Conservation (phyloP, 2,113 vertebrate species). For the Abramis brama region DNA sequence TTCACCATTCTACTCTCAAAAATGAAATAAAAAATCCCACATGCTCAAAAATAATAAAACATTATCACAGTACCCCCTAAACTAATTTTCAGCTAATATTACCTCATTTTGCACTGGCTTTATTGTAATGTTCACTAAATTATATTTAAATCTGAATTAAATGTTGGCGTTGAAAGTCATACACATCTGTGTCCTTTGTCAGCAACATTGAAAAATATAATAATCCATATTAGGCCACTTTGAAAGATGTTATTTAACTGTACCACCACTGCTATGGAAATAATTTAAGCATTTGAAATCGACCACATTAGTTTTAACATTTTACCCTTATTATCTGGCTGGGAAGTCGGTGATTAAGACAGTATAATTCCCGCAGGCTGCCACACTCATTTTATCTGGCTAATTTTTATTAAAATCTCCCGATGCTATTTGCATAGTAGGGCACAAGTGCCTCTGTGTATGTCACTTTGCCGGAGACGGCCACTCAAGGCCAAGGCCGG, state of each 20-base stretch:
- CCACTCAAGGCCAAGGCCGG: conserved; percentile 17
- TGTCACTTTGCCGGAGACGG: not conserved
- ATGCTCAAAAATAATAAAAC: not conserved
- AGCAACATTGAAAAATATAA: not conserved
- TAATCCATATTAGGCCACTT: conserved; percentile 47
- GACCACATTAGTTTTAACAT: conserved; percentile 70
- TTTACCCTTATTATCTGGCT: conserved; percentile 66
- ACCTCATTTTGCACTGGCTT: not conserved
- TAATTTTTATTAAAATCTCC: conserved; percentile 7
- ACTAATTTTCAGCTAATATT: not conserved
- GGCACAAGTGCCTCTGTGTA: conserved; percentile 8
- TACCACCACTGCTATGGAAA: conserved; percentile 64
- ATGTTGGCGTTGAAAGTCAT: not conserved
- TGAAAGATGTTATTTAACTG: conserved; percentile 56
- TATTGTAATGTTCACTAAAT: not conserved
- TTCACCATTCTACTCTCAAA: not conserved
- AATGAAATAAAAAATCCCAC: not conserved
- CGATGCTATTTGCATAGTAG: conserved; percentile 10
- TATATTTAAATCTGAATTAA: not conserved
- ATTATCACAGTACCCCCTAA: not conserved
- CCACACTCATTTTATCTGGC: conserved; percentile 36
- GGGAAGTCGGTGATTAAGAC: conserved; percentile 70
- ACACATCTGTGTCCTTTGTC: not conserved
- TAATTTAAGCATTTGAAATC: conserved; percentile 74
- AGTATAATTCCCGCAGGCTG: conserved; percentile 43